Evolutionary conservation across 2,888 invertebrate genomes (phyloP).

Genomic region (Conus canariensis): DNA sequence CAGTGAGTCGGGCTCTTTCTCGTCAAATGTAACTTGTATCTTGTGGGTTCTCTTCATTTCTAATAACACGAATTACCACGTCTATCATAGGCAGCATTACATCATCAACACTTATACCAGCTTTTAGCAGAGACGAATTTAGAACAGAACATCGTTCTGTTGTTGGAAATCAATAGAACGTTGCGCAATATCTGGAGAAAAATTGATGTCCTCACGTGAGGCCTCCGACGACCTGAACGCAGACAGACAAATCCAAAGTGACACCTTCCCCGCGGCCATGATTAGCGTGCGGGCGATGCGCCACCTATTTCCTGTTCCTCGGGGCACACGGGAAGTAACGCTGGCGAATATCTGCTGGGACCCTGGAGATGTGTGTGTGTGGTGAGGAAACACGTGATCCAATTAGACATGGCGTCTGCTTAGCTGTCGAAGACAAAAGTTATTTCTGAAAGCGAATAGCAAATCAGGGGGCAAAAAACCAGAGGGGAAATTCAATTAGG

Average conservation of each 20-base stretch:
- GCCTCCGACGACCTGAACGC: background rate
- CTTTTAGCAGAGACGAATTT: no score
- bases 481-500: background rate
- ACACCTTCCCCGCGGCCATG: conserved; percentile 39
- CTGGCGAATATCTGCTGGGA: background rate
- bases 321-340: background rate
- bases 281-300: conserved; percentile 35
- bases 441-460: background rate
- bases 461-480: conserved; percentile 4
- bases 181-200: background rate
- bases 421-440: background rate
- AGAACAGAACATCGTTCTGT: no score
- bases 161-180: background rate
- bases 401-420: conserved; percentile 26
- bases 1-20: no score
- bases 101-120: no score
- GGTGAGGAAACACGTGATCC: conserved; percentile 8
- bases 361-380: background rate
- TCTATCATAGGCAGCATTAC: no score
- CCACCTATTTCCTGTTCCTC: conserved; percentile 29
- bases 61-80: no score
- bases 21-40: no score
- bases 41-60: no score
- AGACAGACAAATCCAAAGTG: conserved; percentile 28
- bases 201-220: background rate